These are phyloP conservation scores for Oxyteleia sp. DNA, from an alignment of 2,888 invertebrate species.

Conservation along the genomic window DNA sequence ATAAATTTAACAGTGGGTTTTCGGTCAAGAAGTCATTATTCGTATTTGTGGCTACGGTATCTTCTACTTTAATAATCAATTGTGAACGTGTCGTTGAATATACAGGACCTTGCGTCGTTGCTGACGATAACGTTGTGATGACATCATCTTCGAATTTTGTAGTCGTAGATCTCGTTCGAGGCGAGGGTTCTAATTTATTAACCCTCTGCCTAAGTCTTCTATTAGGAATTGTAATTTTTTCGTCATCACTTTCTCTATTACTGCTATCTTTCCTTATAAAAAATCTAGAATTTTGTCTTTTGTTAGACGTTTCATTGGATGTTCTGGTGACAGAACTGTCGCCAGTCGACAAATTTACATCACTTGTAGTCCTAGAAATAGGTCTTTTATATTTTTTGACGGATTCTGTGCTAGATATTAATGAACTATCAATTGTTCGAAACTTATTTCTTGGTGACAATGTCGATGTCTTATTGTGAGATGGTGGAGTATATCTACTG, in stretches of 20 bases:
- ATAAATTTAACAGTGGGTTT: slow-evolving; percentile 45
- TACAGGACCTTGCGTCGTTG: not conserved
- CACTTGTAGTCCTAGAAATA: slow-evolving; percentile 51
- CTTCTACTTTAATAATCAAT: slow-evolving; percentile 69
- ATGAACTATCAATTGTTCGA: slow-evolving; percentile 25
- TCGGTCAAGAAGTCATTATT: slow-evolving; percentile 59
- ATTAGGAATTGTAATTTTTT: slow-evolving; percentile 77
- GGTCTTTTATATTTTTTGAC: slow-evolving; percentile 74
- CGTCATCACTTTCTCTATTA: slow-evolving; percentile 53
- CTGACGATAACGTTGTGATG: not conserved
- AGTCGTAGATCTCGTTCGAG: not conserved
- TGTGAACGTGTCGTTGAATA: slow-evolving; percentile 37
- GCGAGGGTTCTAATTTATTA: slow-evolving; percentile 53
- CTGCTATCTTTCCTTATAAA: slow-evolving; percentile 63
- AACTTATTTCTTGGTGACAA: slow-evolving; percentile 40
- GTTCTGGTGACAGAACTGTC: slow-evolving; percentile 80
- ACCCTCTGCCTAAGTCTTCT: slow-evolving; percentile 74
- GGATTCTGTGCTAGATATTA: slow-evolving; percentile 24
- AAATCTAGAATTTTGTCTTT: slow-evolving; percentile 39
- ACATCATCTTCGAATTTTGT: not conserved
- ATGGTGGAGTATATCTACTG: slow-evolving; percentile 71
- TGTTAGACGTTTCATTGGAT: slow-evolving; percentile 55
- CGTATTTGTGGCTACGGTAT: slow-evolving; percentile 61
- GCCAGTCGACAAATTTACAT: slow-evolving; percentile 54
- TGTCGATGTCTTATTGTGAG: slow-evolving; percentile 56